A percentile compares a stretch with the other conserved stretches of the same genome.
Conservation (phyloP, 2,888 invertebrate species). For the Polymixis flavicincta region DNA sequence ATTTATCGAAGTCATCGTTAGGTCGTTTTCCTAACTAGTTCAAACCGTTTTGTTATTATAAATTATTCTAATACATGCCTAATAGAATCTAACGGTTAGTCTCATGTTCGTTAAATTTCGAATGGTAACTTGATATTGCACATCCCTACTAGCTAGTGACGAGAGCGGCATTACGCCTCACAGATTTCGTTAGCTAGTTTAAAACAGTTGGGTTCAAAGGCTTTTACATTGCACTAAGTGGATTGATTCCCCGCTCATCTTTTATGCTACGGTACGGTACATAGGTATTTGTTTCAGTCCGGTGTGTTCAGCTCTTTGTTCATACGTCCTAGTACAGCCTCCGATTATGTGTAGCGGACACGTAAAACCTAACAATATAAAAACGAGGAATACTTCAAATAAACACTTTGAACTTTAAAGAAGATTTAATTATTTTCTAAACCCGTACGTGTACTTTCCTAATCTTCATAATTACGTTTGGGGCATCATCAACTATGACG, state of each 20-base stretch:
- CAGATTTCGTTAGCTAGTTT: slow-evolving; percentile 58
- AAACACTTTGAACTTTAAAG: slow-evolving; percentile 17
- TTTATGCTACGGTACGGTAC: slow-evolving; percentile 28
- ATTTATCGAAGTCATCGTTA: background rate
- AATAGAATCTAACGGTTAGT: background rate
- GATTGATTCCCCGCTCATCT: slow-evolving; percentile 49
- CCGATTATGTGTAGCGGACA: background rate
- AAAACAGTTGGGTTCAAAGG: slow-evolving; percentile 54
- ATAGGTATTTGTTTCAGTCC: slow-evolving; percentile 35
- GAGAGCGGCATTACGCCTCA: slow-evolving; percentile 39
- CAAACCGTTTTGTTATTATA: slow-evolving; percentile 2
- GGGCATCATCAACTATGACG: background rate
- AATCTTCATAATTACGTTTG: slow-evolving; percentile 14
- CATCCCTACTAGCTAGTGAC: slow-evolving; percentile 35
- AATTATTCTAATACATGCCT: background rate
- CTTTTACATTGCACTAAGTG: slow-evolving; percentile 46
- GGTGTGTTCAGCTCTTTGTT: slow-evolving; percentile 33
- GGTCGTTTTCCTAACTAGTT: background rate
- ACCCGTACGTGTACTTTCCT: background rate
- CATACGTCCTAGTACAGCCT: background rate
- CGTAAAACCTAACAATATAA: slow-evolving; percentile 9
- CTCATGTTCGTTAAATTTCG: background rate
- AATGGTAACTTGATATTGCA: background rate
- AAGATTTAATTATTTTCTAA: slow-evolving; percentile 26
- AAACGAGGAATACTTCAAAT: slow-evolving; percentile 13